Conservation (phyloP, 1,140 invertebrate species). For the Bombus cullumanus region DNA sequence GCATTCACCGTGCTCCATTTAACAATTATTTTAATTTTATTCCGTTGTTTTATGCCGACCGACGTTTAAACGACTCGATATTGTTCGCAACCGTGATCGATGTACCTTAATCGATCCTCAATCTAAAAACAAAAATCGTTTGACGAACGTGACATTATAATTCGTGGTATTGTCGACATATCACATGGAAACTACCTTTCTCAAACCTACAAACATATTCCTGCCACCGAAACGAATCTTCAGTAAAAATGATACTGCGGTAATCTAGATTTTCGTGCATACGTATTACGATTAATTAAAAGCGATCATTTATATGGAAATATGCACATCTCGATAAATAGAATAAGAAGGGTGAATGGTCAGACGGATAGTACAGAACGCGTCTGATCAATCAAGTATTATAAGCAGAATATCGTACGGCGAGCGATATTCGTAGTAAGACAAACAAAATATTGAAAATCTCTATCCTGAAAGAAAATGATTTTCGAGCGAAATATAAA, state of each 20-base stretch:
- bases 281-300: background rate
- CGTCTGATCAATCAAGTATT: background rate
- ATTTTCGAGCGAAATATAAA: background rate
- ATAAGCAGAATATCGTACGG: background rate
- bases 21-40: slow-evolving; percentile 41
- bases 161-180: background rate
- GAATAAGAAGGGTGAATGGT: background rate
- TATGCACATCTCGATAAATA: background rate
- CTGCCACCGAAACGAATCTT: background rate
- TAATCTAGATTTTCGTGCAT: background rate
- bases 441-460: background rate
- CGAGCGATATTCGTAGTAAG: background rate
- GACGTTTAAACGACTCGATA: slow-evolving; percentile 8
- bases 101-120: slow-evolving; percentile 14
- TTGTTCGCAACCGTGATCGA: slow-evolving; percentile 16
- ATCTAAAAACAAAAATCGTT: slow-evolving; percentile 10
- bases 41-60: background rate
- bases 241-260: background rate
- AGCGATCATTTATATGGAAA: background rate
- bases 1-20: slow-evolving; percentile 4
- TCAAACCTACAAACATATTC: background rate
- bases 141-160: background rate
- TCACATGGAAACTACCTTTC: background rate
- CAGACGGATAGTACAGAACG: background rate
- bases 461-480: background rate